Base-by-base conservation (phyloP, 92 coral and sea anemone species). In the Galaxea fascicularis region DNA sequence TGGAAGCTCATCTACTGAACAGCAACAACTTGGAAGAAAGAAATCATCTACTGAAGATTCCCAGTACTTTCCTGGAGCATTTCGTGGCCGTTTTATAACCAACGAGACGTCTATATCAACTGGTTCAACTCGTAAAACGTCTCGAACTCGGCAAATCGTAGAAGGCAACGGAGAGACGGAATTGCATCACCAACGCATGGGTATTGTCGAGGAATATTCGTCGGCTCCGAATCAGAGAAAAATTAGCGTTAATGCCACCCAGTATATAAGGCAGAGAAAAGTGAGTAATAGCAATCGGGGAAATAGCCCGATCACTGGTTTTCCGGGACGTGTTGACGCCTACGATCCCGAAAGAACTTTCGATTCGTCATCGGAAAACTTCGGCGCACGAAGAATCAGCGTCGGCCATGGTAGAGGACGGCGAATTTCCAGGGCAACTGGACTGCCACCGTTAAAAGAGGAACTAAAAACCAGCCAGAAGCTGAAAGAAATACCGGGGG, bases 401-500 rank as follows among this genome's bases (percentile, higher is more conserved):
- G 21, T 83, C 6, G 82, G 74, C n/a, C 74, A 83, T 35, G 67
- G 87, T 0, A 28, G 73, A 47, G 65, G 22, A 16, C 28, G 87
- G 16, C 20, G 44, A 22, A 46, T 21, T 11, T 74, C 66, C 0
- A 64, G 85, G 44, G 24, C 49, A 1, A 58, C 87, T n/a, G 80
- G 63, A 30, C 90, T 93, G 24, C 94, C 96, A 7, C 94, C 96
- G 14, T 44, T 93, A 65, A 88, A 71, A 47, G 96, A 93, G 57
- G 96, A 87, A 59, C 29, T 27, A 8, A 58, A 21, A 56, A 68
- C 45, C 18, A 28, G 28, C 1, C 87, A 81, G 24, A 87, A 52
- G 51, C 71, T 44, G 13, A 44, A 75, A 47, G 65, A 35, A 41
- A 35, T 31, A 4, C 27, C 80, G 3, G 70, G 45, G 10, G 87